Evolutionary conservation across 2,797 vertebrate genomes (phyloP).

Genomic region (Diplodus sargus): DNA sequence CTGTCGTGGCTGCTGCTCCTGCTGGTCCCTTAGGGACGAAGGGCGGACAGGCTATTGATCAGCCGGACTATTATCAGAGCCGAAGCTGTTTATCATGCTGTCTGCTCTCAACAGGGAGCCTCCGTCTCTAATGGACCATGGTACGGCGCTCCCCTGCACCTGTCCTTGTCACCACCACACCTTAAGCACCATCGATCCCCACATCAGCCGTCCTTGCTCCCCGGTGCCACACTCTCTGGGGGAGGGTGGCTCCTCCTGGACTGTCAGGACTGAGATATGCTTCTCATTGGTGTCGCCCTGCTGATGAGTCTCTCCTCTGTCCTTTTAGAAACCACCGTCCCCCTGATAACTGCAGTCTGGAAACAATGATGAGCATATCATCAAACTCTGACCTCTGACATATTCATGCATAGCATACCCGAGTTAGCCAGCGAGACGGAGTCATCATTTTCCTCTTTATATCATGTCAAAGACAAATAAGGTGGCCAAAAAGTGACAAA

Average conservation of each 20-base stretch:
- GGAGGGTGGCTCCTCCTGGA: constrained; percentile 58
- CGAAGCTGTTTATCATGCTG: constrained; percentile 85
- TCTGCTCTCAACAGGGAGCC: constrained; percentile 77
- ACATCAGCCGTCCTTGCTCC: constrained; percentile 73
- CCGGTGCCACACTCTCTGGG: constrained; percentile 46
- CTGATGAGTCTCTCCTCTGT: constrained; percentile 63
- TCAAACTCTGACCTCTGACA: constrained; percentile 24
- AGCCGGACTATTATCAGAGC: constrained; percentile 84
- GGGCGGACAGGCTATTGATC: constrained; percentile 85
- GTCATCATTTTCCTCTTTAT: background rate
- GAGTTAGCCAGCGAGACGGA: background rate
- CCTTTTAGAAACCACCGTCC: constrained; percentile 46
- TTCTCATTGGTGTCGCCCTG: constrained; percentile 56
- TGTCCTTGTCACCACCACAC: constrained; percentile 81
- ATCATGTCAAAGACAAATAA: background rate
- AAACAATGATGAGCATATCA: constrained; percentile 52
- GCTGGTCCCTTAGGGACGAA: constrained; percentile 59
- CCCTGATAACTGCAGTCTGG: constrained; percentile 23
- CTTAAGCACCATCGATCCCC: constrained; percentile 81
- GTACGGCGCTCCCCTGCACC: constrained; percentile 75
- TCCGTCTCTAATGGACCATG: constrained; percentile 82
- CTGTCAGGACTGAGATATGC: constrained; percentile 72
- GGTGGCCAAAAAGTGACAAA: background rate
- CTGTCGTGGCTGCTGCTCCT: constrained; percentile 66
- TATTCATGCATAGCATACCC: background rate